Evolutionary conservation across 2,888 invertebrate genomes (phyloP), one percentile per base, ranked within the genome.

Genomic region (Oxystoma pomonae): DNA sequence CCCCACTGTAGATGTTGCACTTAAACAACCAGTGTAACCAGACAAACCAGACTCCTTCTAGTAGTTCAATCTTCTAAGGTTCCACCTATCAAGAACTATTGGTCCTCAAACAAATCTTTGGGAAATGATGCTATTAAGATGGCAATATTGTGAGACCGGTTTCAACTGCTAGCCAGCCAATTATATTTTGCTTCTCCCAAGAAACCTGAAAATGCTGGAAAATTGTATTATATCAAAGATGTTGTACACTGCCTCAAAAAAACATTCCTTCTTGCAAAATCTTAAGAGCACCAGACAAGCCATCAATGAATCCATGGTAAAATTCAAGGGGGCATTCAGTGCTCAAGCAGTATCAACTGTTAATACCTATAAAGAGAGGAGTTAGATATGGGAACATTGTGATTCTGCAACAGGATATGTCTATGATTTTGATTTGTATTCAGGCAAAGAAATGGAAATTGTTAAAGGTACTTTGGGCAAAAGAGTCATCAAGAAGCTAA

Each of bases 221-320:
- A 63, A 35, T 16, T 21, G 5, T 63, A 56, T 19, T 60, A 63
- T 52, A 55, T 63, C n/a, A 55, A 62, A 2, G 55, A 55, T 20
- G 53, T 63, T 16, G 58, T 63, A 20, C n/a, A 20, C n/a, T 64
- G 64, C 51, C 52, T 64, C 35, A 62, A 64, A 55, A 62, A 61
- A n/a, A 58, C 57, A 7, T 64, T 57, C 35, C 20, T 20, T 35
- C 35, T 35, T 35, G 35, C 35, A 35, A 35, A 12, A 35, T 35
- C 35, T 35, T 3, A n/a, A 35, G 12, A 35, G 35, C 35, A 3
- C 3, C 5, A 35, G 35, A 35, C 35, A 35, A 57, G 51, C 49
- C 9, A 59, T 63, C 17, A 57, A 63, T 21, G 56, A 63, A 51
- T 17, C 59, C 12, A 59, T 59, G 57, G 20, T 56, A 7, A 20